Evolutionary conservation across 2,113 vertebrate species (phyloP).

Genomic region (Oreotragus oreotragus): DNA sequence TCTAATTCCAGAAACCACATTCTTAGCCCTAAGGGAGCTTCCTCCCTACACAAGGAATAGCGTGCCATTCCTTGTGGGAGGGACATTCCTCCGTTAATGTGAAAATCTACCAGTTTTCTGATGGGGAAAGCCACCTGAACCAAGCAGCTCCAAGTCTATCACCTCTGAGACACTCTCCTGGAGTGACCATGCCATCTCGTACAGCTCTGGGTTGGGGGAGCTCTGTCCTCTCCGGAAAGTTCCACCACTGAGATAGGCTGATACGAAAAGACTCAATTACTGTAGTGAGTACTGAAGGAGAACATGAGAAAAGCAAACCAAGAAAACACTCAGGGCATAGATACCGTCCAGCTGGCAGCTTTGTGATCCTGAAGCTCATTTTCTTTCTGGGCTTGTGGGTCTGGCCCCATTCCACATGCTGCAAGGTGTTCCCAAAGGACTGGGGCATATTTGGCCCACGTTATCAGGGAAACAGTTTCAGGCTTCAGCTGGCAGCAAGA

Average conservation of each 20-base stretch:
- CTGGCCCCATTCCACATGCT: background rate
- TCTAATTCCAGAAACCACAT: background rate
- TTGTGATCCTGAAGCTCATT: background rate
- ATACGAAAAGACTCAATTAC: background rate
- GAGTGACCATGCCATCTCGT: rapidly evolving
- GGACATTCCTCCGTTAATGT: background rate
- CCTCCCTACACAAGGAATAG: background rate
- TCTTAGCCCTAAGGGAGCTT: background rate
- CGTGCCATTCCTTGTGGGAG: background rate
- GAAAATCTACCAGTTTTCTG: background rate
- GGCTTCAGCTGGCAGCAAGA: background rate
- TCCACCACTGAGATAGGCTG: background rate
- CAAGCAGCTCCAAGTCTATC: background rate
- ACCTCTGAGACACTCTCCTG: background rate
- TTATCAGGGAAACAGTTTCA: background rate
- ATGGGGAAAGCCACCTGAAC: background rate
- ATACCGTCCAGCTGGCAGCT: background rate
- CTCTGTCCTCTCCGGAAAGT: background rate
- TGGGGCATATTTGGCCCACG: background rate
- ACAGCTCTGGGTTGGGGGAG: too few relatives aligned
- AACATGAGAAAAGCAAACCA: background rate
- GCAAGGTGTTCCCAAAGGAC: background rate
- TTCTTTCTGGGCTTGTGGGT: background rate
- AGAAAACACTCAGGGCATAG: background rate
- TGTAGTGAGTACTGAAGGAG: background rate